Evolutionary conservation across 2,888 invertebrate genomes (phyloP), one percentile per base, ranked within the genome.

Genomic region (Platycheirus albimanus): DNA sequence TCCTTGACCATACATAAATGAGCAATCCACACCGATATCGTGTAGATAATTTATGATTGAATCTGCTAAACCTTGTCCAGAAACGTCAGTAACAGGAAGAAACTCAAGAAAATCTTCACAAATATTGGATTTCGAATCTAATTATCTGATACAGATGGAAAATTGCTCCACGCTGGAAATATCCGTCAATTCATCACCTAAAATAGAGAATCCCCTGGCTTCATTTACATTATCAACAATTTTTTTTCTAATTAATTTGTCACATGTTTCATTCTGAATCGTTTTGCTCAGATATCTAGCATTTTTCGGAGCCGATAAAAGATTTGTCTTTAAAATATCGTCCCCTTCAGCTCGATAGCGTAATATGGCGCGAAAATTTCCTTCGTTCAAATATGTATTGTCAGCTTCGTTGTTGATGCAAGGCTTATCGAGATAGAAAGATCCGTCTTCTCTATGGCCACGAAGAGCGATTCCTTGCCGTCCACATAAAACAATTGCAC

Each of bases 111-210:
- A 86, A 85, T 84, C 66, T 81, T 85, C 83, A 15, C 78, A 41
- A 11, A 77, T 47, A 8, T 71, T 63, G 11, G 33, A 24, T 36
- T 74, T 64, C 2, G 38, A 13, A 47, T 70, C 56, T 30, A 70
- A 17, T 77, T 86, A 86, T 45, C 86, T 58, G 33, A 85, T 75
- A 54, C 87, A 86, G 43, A 86, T 58, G 24, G 86, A 86, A 70
- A 87, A 83, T 77, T 87, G 86, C 79, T 87, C 86, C 15, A 78
- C 80, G 24, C 83, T 76, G 36, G 85, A 70, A 33, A 87, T 83
- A 84, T 87, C 88, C 38, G 86, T 85, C 54, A 87, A 87, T 85
- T 86, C 87, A 75, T 87, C 87, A 38, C 86, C 88, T 36, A 88
- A 56, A 51, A 88, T 78, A 11, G 86, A 84, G 76, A 87, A 88